Evolutionary conservation across 1,140 invertebrate genomes (phyloP), one percentile per base, ranked within the genome.

Genomic region (Leptoteleia sp.): DNA sequence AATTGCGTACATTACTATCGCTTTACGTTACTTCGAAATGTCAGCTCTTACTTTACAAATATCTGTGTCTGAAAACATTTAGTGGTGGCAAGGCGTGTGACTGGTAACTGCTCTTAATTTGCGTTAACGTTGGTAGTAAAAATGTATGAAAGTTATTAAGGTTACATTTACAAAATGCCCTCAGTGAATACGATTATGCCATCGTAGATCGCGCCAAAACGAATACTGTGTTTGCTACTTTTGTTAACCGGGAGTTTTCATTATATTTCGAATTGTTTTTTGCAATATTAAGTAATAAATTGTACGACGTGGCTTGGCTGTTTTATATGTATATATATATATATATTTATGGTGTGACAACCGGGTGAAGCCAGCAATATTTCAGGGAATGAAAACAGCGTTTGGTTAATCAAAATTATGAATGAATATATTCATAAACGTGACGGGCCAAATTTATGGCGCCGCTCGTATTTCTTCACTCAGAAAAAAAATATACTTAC

Each of bases 391-490:
- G 43, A 59, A 52, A 70, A 50, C 54, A 71, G 37, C 11, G 29
- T 71, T 50, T 43, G 52, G 33, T 61, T 71, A 71, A 59, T 61
- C 54, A 59, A 35, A 59, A 61, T 71, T 59, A 61, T 71, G 27
- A 55, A 61, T 61, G 22, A 71, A 61, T 52, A 35, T 61, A 70
- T 57, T 57, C 40, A 55, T 54, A 68, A 67, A 48, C 9, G 37
- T 19, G 15, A 43, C 29, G 19, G 9, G 9, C 29, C 1, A 1
- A 43, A 67, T 67, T 67, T 67, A 55, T 47, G 29, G 2, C 9
- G 22, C 19, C 11, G 7, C 22, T 42, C 15, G 25, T 57, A 48
- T 19, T 57, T 47, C 29, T 3, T n/a, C n/a, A n/a, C n/a, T n/a
- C n/a, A n/a, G n/a, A n/a, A n/a, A n/a, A n/a, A n/a, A n/a, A n/a